Base-by-base conservation (phyloP, 2,113 vertebrate species). In the Scatophagus argus region DNA sequence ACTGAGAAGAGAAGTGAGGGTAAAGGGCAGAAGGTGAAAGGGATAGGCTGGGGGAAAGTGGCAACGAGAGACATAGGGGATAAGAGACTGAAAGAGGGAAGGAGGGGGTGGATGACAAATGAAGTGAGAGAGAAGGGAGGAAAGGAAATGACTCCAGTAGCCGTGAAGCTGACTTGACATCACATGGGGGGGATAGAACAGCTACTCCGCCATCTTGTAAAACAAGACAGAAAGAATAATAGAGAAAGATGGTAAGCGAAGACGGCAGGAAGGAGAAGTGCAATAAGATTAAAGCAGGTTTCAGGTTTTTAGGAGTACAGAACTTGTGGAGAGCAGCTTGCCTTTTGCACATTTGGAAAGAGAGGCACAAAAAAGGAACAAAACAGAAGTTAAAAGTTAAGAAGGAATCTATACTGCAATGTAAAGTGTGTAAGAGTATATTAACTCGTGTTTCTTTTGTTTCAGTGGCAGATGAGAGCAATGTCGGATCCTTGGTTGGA, bases 391-490 rank as follows among this genome's bases (percentile, higher is more conserved):
- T 5, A 36, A 61, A 77, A 44, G 21, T n/a, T n/a, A n/a, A n/a
- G 19, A n/a, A 43, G 52, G 2, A 11, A 29, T 46, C 3, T n/a
- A 7, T 12, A 17, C 6, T 27, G 25, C 11, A 29, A 27, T 14
- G 25, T 8, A 56, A 21, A 29, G 27, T 29, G 19, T 67, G 31
- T 77, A 21, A 36, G 29, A 44, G 16, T 23, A 8, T 64, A 19
- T 55, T 77, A 54, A 86, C 46, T 3, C n/a, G 10, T 44, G 2
- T 74, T 62, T 78, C 14, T 90, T 77, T 51, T 74, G 41, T 88
- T 92, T 76, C 82, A 92, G 91, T 92, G 61, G 88, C 86, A 23
- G 91, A 93, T 46, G 91, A 92, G 82, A 89, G 87, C 88, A 90
- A 87, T 51, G 64, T 87, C 0, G 86, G 81, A 73, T 81, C 87